A percentile compares a stretch with the other conserved stretches of the same genome.
phyloP scores from a whole-genome alignment of 2,888 invertebrate species.

The Chalcosyrphus nemorum region DNA sequence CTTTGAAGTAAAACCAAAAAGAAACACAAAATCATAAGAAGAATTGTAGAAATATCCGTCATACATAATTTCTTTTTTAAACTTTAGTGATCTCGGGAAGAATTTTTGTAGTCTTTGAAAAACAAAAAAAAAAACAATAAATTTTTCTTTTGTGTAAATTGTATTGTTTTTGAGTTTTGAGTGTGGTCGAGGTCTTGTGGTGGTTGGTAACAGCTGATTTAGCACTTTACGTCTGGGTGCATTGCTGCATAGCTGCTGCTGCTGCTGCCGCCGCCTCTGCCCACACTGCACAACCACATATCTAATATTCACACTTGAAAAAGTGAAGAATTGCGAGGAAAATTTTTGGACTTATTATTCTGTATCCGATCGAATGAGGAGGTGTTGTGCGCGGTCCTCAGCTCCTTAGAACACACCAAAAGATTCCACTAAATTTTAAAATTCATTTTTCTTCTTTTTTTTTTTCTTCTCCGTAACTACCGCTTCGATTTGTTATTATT shows the following conservation, averaged over 20 bases:
- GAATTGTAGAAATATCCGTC: slow-evolving; percentile 15
- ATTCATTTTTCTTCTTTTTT: slow-evolving; percentile 21
- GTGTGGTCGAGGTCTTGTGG: slow-evolving; percentile 46
- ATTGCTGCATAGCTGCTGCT: slow-evolving; percentile 33
- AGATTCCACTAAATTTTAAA: slow-evolving; percentile 54
- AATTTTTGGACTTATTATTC: slow-evolving; percentile 75
- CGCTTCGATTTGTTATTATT: slow-evolving; percentile 41
- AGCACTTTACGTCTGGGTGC: slow-evolving; percentile 61
- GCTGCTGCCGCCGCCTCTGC: slow-evolving; percentile 68
- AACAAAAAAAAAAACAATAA: slow-evolving; percentile 16
- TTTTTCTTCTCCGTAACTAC: slow-evolving; percentile 21
- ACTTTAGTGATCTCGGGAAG: slow-evolving; percentile 21
- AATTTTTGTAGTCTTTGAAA: slow-evolving; percentile 5
- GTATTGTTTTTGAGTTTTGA: slow-evolving; percentile 47
- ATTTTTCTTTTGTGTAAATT: slow-evolving; percentile 65
- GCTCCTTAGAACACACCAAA: slow-evolving; percentile 61
- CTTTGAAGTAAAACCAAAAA: slow-evolving; percentile 43
- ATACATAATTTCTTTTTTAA: slow-evolving; percentile 37
- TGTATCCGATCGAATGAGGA: slow-evolving; percentile 76
- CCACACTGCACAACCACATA: slow-evolving; percentile 69
- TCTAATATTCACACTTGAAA: slow-evolving; percentile 69
- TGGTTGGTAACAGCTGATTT: slow-evolving; percentile 69
- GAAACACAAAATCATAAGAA: slow-evolving; percentile 27
- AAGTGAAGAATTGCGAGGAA: slow-evolving; percentile 70
- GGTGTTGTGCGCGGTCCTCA: slow-evolving; percentile 75